Conservation (phyloP, 2,888 invertebrate genomes). For the Nemotelus nigrinus region DNA sequence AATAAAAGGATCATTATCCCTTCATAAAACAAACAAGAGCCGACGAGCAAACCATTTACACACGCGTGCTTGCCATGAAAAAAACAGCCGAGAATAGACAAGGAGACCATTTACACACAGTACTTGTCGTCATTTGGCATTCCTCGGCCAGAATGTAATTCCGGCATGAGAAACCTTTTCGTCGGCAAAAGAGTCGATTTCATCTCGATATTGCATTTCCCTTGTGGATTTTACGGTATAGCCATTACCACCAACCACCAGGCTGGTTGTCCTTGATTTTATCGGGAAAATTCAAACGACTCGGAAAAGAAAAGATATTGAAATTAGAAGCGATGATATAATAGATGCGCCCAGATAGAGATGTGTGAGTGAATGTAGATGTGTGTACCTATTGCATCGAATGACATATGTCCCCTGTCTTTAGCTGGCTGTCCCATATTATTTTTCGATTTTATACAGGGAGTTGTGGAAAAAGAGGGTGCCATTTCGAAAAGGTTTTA, state of each 20-base stretch:
- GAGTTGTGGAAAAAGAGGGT: neutral
- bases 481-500: neutral
- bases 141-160: conserved; percentile 6
- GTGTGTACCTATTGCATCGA: neutral
- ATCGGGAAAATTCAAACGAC: conserved; percentile 42
- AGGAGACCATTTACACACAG: too few relatives aligned
- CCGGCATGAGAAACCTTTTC: neutral
- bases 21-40: too few relatives aligned
- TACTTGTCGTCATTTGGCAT: conserved; percentile 31
- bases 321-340: conserved; percentile 34
- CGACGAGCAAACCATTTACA: too few relatives aligned
- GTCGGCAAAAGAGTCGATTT: conserved; percentile 18
- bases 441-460: neutral
- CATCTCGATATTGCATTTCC: conserved; percentile 23
- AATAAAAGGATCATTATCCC: too few relatives aligned
- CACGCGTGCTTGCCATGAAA: too few relatives aligned
- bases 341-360: conserved; percentile 36
- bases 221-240: neutral
- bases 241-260: conserved; percentile 12
- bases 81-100: too few relatives aligned
- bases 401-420: conserved; percentile 38
- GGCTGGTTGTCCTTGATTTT: conserved; percentile 22
- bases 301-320: conserved; percentile 40
- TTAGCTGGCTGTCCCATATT: neutral
- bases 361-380: neutral